Conservation (phyloP, 2,113 vertebrate genomes). For the Nesospiza acunhae region DNA sequence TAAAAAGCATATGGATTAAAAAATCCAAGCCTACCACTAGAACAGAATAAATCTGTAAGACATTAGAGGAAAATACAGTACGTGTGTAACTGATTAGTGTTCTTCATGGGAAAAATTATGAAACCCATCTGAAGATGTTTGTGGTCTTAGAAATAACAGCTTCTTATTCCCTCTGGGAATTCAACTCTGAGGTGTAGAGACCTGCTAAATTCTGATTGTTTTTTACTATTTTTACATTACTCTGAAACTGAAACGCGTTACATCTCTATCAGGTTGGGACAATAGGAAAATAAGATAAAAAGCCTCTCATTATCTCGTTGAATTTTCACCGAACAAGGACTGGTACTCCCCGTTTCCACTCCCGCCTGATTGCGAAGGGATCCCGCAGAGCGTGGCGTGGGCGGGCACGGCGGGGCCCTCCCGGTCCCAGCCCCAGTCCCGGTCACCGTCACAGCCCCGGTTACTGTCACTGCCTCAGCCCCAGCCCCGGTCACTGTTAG, state of each 20-base stretch:
- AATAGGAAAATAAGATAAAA: neutral
- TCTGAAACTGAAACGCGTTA: neutral
- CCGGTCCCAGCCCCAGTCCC: too few species aligned
- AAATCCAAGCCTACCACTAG: neutral
- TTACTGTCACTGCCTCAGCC: too few species aligned
- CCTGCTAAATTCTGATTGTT: neutral
- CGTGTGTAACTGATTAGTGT: accelerated
- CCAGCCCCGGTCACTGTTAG: accelerated
- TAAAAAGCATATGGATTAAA: neutral
- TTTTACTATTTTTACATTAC: neutral
- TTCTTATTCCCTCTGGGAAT: neutral
- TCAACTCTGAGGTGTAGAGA: neutral
- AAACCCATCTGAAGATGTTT: neutral
- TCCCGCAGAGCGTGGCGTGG: accelerated
- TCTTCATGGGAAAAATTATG: neutral
- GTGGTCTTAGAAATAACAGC: neutral
- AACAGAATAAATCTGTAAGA: neutral
- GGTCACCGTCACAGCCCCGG: neutral
- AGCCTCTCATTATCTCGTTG: neutral
- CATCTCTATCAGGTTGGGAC: neutral
- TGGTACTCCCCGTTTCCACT: neutral
- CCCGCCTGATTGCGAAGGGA: accelerated
- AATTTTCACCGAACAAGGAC: neutral
- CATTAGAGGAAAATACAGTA: neutral
- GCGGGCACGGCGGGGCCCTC: accelerated